Base-by-base conservation (phyloP, 2,797 vertebrate species). In the Acipenser ruthenus region DNA sequence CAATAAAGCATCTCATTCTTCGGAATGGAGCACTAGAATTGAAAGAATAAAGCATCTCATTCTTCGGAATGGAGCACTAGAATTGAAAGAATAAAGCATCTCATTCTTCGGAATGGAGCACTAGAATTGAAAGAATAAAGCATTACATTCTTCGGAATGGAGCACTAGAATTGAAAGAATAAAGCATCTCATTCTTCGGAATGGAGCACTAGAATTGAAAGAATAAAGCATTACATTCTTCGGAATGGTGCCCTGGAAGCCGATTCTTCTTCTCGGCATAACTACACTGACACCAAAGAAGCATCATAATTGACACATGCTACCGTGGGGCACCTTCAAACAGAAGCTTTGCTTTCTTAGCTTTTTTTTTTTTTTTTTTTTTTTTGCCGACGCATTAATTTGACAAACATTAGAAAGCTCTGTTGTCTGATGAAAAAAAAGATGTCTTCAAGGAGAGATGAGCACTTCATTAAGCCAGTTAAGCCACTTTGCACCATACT, bases 251-350 rank as follows among this genome's bases (percentile, higher is more conserved):
- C 15, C 1, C 15, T 18, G 15, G 15, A 18, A 18, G 15, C 15
- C 15, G 18, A 18, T 18, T 18, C 15, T 18, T 18, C 15, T 18
- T 18, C 15, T 18, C 15, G 15, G 15, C 12, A 12, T 10, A 58
- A 58, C 77, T 65, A 68, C 81, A 82, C 79, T 70, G 68, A 84
- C 68, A 85, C 85, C 85, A 87, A 86, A 87, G 84, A 86, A 68
- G 70, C 73, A 78, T 78, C 58, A 70, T 60, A 49, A 69, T 76
- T 61, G 50, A 56, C 15, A 63, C 65, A 66, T 71, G 56, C 60
- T 10, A 59, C 49, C 51, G 18, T 12, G n/a, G 9, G n/a, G 15
- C 15, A 18, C 15, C 15, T 18, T 18, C 15, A 18, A 18, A 18
- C 15, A 18, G 15, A 18, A 18, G 15, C 15, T 18, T 18, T 18